A percentile compares a stretch with the other conserved stretches of the same genome.
phyloP scores from a whole-genome alignment of 1,140 invertebrate genomes.

The Zaprionus tsacasi region DNA sequence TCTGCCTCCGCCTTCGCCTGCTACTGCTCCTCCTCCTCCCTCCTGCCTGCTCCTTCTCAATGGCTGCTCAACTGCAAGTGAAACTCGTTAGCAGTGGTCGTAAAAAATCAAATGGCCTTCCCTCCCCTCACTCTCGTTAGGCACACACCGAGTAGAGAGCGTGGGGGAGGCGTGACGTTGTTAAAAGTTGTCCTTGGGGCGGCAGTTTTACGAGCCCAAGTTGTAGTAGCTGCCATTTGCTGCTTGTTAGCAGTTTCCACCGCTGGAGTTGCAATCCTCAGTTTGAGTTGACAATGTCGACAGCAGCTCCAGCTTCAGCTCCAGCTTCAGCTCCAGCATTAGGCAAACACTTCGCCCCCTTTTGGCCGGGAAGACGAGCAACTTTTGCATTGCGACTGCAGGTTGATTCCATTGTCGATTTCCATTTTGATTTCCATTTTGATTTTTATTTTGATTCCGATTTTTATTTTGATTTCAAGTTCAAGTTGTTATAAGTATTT shows the following conservation, averaged over 20 bases:
- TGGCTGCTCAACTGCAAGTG: conserved; percentile 57
- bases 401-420: conserved; percentile 32
- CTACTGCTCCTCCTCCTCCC: conserved; percentile 12
- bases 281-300: conserved; percentile 70
- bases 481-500: conserved; percentile 61
- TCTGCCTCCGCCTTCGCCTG: not conserved
- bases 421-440: conserved; percentile 24
- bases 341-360: conserved; percentile 47
- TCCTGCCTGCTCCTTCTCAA: conserved; percentile 2
- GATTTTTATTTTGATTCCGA: conserved; percentile 45
- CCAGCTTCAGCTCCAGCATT: conserved; percentile 38
- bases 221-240: conserved; percentile 66
- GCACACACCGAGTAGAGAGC: not conserved
- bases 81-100: conserved; percentile 65
- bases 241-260: conserved; percentile 62
- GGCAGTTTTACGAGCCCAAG: conserved; percentile 68
- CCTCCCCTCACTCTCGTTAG: conserved; percentile 13
- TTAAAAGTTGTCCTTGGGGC: conserved; percentile 72
- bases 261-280: not conserved
- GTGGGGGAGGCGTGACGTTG: conserved; percentile 41
- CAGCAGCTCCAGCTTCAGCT: conserved; percentile 42
- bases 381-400: conserved; percentile 30
- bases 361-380: not conserved
- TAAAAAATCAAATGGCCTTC: conserved; percentile 70
- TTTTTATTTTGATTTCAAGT: conserved; percentile 70